Conservation (phyloP, 2,797 vertebrate genomes). For the Sebastes steindachneri region DNA sequence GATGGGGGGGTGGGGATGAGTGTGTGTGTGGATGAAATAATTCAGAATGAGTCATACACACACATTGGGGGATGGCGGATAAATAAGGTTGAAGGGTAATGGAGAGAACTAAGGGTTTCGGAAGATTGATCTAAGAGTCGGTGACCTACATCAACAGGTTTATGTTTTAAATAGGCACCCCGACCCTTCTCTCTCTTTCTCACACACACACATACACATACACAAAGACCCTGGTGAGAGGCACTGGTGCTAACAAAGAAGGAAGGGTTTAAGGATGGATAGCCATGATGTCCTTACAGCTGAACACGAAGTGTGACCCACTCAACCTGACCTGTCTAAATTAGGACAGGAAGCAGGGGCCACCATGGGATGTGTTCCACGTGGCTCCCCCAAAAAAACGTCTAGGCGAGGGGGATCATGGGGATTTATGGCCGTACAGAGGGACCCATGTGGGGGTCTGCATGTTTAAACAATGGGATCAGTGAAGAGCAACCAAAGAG, state of each 20-base stretch:
- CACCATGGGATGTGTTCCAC: constrained; percentile 49
- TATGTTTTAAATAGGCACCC: constrained; percentile 21
- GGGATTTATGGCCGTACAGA: constrained; percentile 34
- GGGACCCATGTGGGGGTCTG: neutral
- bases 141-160: constrained; percentile 34
- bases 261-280: constrained; percentile 32
- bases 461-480: constrained; percentile 14
- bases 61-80: neutral
- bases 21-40: constrained; percentile 18
- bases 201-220: neutral
- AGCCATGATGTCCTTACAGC: constrained; percentile 5
- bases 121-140: neutral
- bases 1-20: neutral
- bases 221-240: constrained; percentile 11
- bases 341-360: constrained; percentile 42
- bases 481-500: constrained; percentile 22
- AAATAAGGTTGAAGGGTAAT: neutral
- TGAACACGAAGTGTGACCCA: constrained; percentile 26
- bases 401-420: neutral
- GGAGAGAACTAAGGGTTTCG: neutral
- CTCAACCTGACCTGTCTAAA: constrained; percentile 50
- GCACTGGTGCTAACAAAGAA: constrained; percentile 27
- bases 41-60: constrained; percentile 11
- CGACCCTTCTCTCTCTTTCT: neutral
- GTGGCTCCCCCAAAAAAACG: constrained; percentile 37